These are phyloP conservation scores for Merops nubicus DNA, from an alignment of 2,113 vertebrate species.

Conservation along the genomic window DNA sequence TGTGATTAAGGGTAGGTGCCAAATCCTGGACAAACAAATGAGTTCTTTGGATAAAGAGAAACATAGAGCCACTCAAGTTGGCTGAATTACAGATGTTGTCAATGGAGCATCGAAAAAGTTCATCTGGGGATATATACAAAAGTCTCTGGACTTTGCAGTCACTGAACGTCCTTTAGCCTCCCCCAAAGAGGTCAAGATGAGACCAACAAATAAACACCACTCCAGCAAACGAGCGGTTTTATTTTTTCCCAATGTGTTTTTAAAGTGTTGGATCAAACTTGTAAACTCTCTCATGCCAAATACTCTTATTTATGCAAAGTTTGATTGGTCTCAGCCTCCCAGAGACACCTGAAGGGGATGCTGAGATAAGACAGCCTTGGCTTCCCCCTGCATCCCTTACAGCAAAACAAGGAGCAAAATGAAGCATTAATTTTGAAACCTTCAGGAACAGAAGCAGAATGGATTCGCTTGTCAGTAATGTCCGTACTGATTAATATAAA, in stretches of 20 bases:
- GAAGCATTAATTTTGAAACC: constrained; percentile 45
- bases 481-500: constrained; percentile 62
- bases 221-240: constrained; percentile 33
- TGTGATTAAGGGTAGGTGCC: constrained; percentile 35
- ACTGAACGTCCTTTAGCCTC: constrained; percentile 46
- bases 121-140: constrained; percentile 52
- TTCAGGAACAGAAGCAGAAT: constrained; percentile 6
- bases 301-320: constrained; percentile 3
- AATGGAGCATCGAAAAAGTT: constrained; percentile 43
- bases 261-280: constrained; percentile 17
- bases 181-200: constrained; percentile 31
- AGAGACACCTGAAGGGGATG: constrained; percentile 57
- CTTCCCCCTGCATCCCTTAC: neutral
- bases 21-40: constrained; percentile 51
- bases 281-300: neutral
- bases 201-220: constrained; percentile 16
- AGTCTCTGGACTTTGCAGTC: constrained; percentile 36
- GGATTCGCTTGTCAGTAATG: constrained; percentile 45
- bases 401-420: neutral
- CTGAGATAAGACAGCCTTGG: constrained; percentile 18
- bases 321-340: constrained; percentile 26
- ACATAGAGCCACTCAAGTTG: constrained; percentile 40
- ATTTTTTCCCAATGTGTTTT: neutral
- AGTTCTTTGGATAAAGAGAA: constrained; percentile 41
- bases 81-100: constrained; percentile 24